Evolutionary conservation across 2,113 vertebrate species (phyloP).

Genomic region (Bambusicola thoracicus): DNA sequence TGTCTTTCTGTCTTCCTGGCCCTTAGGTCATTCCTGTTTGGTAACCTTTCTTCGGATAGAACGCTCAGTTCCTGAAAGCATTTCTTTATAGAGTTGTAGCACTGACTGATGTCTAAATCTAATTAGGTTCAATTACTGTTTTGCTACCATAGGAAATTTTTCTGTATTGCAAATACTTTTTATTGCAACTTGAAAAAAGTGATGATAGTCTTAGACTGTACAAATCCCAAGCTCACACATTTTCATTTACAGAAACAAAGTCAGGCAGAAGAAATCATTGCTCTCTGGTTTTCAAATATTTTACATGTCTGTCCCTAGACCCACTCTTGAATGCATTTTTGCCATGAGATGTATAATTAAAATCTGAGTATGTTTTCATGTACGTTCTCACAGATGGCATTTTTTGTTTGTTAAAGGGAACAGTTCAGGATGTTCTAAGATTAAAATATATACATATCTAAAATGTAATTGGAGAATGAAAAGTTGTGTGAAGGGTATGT

Average conservation of each 20-base stretch:
- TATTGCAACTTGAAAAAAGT: conserved; percentile 33
- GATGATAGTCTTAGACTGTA: conserved; percentile 9
- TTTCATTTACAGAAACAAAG: conserved; percentile 54
- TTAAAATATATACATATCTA: conserved; percentile 69
- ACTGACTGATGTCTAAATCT: conserved; percentile 48
- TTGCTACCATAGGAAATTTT: conserved; percentile 30
- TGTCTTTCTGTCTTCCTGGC: conserved; percentile 21
- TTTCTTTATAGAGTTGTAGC: conserved; percentile 37
- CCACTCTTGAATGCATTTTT: conserved; percentile 54
- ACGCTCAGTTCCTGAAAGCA: conserved; percentile 30
- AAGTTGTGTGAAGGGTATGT: conserved; percentile 55
- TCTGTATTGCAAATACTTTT: conserved; percentile 46
- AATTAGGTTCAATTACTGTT: conserved; percentile 46
- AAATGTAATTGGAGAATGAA: conserved; percentile 54
- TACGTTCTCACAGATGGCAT: conserved; percentile 72
- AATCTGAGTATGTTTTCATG: conserved; percentile 65
- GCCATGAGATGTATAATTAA: conserved; percentile 70
- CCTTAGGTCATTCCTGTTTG: conserved; percentile 36
- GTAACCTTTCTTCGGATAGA: conserved; percentile 30
- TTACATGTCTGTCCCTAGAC: conserved; percentile 41
- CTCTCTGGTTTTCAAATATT: conserved; percentile 43
- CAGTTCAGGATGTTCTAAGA: conserved; percentile 70
- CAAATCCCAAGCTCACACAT: conserved; percentile 29
- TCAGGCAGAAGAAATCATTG: conserved; percentile 47
- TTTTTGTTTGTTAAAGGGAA: conserved; percentile 72